Evolutionary conservation across 2,113 vertebrate species (phyloP).

Genomic region (Passer domesticus): DNA sequence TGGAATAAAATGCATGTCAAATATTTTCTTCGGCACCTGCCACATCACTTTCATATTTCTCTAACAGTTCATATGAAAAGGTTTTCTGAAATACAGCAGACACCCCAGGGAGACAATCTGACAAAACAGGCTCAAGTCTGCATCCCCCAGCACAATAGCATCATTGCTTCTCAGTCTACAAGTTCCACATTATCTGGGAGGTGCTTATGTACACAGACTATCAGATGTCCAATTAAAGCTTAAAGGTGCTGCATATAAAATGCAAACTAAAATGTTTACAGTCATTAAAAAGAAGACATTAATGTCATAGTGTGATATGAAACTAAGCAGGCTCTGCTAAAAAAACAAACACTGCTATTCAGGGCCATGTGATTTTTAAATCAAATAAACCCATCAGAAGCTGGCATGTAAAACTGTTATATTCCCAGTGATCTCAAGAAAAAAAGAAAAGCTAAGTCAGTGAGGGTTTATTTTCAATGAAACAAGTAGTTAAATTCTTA

Average conservation of each 20-base stretch:
- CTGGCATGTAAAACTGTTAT: slow-evolving; percentile 27
- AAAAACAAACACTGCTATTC: slow-evolving; percentile 15
- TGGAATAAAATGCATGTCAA: slow-evolving; percentile 29
- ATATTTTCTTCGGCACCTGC: slow-evolving; percentile 43
- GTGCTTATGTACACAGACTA: slow-evolving; percentile 54
- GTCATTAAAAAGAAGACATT: slow-evolving; percentile 61
- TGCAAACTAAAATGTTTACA: slow-evolving; percentile 56
- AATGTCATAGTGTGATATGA: slow-evolving; percentile 22
- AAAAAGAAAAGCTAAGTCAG: not conserved
- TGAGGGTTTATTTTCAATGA: not conserved
- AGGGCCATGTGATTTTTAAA: slow-evolving; percentile 41
- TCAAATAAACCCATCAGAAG: slow-evolving; percentile 39
- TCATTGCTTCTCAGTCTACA: slow-evolving; percentile 51
- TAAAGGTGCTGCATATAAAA: slow-evolving; percentile 63
- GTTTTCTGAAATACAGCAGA: slow-evolving; percentile 62
- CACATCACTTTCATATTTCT: slow-evolving; percentile 60
- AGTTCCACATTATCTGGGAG: slow-evolving; percentile 47
- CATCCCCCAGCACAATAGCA: slow-evolving; percentile 44
- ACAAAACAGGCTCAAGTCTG: slow-evolving; percentile 24
- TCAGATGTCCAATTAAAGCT: slow-evolving; percentile 66
- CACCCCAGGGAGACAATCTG: slow-evolving; percentile 46
- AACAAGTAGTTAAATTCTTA: not conserved
- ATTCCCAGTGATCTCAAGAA: slow-evolving; percentile 23
- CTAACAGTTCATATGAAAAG: slow-evolving; percentile 54
- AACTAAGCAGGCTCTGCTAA: slow-evolving; percentile 53